Evolutionary conservation across 2,888 invertebrate species (phyloP), one percentile per base, ranked within the genome.

Genomic region (Cephus runcator): DNA sequence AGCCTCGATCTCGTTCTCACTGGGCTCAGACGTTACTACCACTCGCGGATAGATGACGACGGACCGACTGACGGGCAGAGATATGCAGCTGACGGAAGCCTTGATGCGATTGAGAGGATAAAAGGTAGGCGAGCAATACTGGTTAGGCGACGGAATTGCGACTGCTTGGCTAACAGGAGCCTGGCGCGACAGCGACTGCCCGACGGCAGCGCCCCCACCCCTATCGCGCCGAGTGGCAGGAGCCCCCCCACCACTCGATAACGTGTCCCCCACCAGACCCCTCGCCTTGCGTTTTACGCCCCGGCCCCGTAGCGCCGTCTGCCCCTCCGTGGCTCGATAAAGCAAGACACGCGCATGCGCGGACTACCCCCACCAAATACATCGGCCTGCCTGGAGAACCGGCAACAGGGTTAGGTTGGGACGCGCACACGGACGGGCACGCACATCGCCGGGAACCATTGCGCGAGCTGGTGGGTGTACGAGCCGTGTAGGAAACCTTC

Each of bases 101-200:
- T 88, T 86, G 83, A 87, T 87, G 85, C 86, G 84, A 84, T 86
- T 88, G 80, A 83, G 83, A 88, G 89, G 93, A 92, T 93, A 93
- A 93, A 93, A 93, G 92, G 85, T 87, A 89, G 88, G 90, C 88
- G 88, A 90, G 89, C 89, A 85, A 90, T 89, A 89, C 89, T 90
- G 88, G 88, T 89, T 89, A 90, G 90, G 88, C 89, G 90, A 90
- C 90, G 90, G 90, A 88, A 88, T 89, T 89, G 89, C 89, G 87
- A 90, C 90, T 89, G 89, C 88, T 89, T 87, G 87, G 87, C 87
- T 91, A 93, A 93, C 93, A 92, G 93, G 93, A 93, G 93, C 93
- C 93, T 93, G 93, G 92, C 93, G 93, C 93, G 93, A 93, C 92
- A 93, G 93, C 93, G 93, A 93, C 93, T 93, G 93, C 84, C 92